Conservation (phyloP, 2,113 vertebrate genomes). For the Dromas ardeola region DNA sequence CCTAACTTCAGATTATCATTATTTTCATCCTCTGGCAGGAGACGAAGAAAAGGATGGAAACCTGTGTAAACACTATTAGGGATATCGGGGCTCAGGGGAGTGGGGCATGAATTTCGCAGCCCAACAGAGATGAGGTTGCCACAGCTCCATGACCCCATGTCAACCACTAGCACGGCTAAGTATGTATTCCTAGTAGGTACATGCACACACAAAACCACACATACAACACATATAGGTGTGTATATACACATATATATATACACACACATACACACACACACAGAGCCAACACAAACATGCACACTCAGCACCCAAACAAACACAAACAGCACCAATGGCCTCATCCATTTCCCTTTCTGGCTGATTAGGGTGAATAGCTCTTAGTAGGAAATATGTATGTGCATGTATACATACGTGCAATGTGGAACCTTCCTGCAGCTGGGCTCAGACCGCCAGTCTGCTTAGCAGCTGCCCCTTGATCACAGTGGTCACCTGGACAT, state of each 20-base stretch:
- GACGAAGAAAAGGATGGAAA: background rate
- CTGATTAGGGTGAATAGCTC: background rate
- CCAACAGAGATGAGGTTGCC: background rate
- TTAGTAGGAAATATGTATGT: background rate
- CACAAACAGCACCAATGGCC: background rate
- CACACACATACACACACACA: background rate
- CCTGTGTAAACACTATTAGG: background rate
- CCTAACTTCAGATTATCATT: background rate
- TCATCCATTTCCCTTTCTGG: background rate
- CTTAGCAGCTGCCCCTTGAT: background rate
- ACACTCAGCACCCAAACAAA: background rate
- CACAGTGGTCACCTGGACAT: background rate
- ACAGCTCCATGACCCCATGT: background rate
- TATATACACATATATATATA: too few species aligned
- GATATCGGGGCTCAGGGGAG: fast-evolving
- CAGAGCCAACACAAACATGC: background rate
- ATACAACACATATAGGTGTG: background rate
- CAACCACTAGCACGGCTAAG: background rate
- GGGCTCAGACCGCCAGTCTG: background rate
- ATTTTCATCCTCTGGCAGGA: background rate
- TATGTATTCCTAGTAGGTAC: background rate
- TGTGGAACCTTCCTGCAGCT: background rate
- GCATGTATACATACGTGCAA: too few species aligned
- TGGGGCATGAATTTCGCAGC: background rate
- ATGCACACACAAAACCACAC: background rate